These are phyloP conservation scores for Acronicta psi DNA, from an alignment of 2,888 invertebrate species.

Conservation along the genomic window DNA sequence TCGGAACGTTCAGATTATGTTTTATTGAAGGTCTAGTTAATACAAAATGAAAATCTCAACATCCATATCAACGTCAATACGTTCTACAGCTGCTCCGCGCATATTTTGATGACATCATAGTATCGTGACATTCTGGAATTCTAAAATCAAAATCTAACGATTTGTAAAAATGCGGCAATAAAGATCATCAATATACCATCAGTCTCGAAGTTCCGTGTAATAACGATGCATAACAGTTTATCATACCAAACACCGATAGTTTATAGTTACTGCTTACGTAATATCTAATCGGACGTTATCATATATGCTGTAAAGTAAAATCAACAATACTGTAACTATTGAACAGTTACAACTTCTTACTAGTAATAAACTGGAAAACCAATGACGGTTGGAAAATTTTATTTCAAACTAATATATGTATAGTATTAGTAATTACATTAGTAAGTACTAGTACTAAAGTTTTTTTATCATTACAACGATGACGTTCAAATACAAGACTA, in stretches of 20 bases:
- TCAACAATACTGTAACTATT: slow-evolving; percentile 30
- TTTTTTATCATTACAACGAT: too few species aligned
- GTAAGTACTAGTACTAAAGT: too few species aligned
- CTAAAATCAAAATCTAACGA: slow-evolving; percentile 4
- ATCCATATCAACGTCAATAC: background rate
- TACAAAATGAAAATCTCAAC: background rate
- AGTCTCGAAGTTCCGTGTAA: slow-evolving; percentile 9
- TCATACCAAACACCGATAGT: slow-evolving; percentile 23
- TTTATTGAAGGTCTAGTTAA: background rate
- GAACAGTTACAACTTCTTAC: slow-evolving; percentile 19
- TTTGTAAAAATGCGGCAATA: slow-evolving; percentile 25
- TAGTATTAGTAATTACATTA: too few species aligned
- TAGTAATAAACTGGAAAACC: slow-evolving; percentile 11
- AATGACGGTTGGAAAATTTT: background rate
- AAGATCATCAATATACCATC: slow-evolving; percentile 12
- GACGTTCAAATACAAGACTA: too few species aligned
- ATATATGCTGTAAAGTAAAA: slow-evolving; percentile 28
- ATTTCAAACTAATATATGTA: too few species aligned
- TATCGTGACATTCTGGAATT: background rate
- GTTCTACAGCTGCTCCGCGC: background rate
- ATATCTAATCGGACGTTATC: slow-evolving; percentile 46
- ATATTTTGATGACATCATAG: slow-evolving; percentile 1
- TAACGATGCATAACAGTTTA: slow-evolving; percentile 26
- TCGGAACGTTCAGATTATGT: background rate
- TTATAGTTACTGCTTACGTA: slow-evolving; percentile 36